A percentile compares a stretch with the other conserved stretches of the same genome.
phyloP scores from a whole-genome alignment of 2,797 vertebrate genomes.

The Phrynocephalus guinanensis region DNA sequence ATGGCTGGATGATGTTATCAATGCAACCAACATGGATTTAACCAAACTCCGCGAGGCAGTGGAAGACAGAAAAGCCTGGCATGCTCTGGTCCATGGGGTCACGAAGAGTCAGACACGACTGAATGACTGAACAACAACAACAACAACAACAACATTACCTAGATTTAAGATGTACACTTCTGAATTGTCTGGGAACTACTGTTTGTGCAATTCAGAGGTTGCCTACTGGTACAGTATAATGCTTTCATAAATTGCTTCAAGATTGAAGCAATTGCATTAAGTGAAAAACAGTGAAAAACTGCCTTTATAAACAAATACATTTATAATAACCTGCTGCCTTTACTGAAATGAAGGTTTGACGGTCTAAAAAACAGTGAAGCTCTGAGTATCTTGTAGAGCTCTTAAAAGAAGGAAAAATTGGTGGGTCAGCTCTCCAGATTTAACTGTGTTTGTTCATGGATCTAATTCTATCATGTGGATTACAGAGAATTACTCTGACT shows the following conservation, averaged over 20 bases:
- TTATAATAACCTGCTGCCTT: background rate
- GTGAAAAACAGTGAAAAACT: background rate
- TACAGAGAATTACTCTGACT: background rate
- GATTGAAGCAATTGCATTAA: background rate
- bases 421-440: background rate
- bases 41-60: no score
- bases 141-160: no score
- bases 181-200: background rate
- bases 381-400: background rate
- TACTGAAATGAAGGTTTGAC: background rate
- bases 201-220: background rate
- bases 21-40: no score
- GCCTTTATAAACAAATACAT: background rate
- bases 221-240: background rate
- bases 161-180: background rate
- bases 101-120: no score
- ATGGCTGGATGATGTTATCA: no score
- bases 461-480: background rate
- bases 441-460: background rate
- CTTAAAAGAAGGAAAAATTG: background rate
- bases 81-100: no score
- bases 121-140: no score
- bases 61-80: no score
- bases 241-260: background rate
- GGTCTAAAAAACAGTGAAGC: background rate